Percentiles rank a stretch among this genome's conserved stretches.
Evolutionary conservation across 2,797 vertebrate genomes (phyloP).

Genomic region (Valencia hispanica): DNA sequence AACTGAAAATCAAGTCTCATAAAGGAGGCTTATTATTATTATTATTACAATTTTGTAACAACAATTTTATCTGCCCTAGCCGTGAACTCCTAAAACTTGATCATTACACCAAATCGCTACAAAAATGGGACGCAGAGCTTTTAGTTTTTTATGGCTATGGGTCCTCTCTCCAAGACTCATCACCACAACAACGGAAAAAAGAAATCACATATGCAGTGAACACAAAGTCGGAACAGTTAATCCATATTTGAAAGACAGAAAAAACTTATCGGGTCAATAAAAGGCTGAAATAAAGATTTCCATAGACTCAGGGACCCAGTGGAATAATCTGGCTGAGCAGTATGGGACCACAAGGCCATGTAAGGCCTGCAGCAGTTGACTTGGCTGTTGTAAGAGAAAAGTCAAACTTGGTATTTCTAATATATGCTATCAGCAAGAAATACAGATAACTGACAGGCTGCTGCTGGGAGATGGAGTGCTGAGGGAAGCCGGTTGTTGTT

Average conservation of each 20-base stretch:
- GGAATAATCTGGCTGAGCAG: conserved; percentile 42
- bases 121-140: conserved; percentile 52
- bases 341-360: conserved; percentile 45
- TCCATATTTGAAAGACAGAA: conserved; percentile 61
- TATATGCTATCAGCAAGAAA: conserved; percentile 44
- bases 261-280: conserved; percentile 60
- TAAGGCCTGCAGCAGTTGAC: conserved; percentile 46
- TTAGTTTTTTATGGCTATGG: conserved; percentile 59
- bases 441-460: conserved; percentile 52
- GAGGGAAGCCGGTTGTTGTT: conserved; percentile 65
- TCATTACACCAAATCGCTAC: conserved; percentile 68
- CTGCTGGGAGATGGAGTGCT: conserved; percentile 56
- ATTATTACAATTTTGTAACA: conserved; percentile 58
- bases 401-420: conserved; percentile 38
- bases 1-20: conserved; percentile 51
- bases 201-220: conserved; percentile 62
- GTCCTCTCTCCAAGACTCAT: conserved; percentile 60
- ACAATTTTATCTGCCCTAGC: conserved; percentile 56
- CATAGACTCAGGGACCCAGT: conserved; percentile 47
- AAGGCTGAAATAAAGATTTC: conserved; percentile 61
- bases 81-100: conserved; percentile 58
- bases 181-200: conserved; percentile 44
- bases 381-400: conserved; percentile 51
- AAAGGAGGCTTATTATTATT: conserved; percentile 54
- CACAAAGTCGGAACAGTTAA: conserved; percentile 56